phyloP scores from a whole-genome alignment of 2,113 vertebrate genomes.

The Xenus cinereus region DNA sequence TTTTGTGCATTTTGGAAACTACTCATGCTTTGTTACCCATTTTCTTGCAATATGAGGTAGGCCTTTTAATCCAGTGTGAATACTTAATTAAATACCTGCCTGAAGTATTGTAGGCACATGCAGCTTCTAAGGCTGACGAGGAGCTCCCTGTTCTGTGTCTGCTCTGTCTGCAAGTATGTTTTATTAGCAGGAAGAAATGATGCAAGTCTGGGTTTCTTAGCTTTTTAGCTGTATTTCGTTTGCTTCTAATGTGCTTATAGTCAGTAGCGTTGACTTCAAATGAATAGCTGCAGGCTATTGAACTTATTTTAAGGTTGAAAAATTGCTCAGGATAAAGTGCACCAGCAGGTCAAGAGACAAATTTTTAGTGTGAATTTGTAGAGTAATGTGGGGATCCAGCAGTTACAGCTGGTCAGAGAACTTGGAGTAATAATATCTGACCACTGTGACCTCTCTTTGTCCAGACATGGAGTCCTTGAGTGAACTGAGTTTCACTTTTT shows the following conservation, averaged over 20 bases:
- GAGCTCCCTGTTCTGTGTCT: neutral
- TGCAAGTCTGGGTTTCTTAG: neutral
- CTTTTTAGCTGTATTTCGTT: slow-evolving; percentile 15
- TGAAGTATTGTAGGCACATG: neutral
- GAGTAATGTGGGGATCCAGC: neutral
- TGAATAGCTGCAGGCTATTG: neutral
- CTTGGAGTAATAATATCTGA: neutral
- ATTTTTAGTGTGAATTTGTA: neutral
- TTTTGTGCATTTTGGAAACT: neutral
- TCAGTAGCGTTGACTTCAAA: neutral
- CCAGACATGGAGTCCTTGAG: neutral
- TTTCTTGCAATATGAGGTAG: neutral
- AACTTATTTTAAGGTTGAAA: neutral
- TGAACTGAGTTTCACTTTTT: neutral
- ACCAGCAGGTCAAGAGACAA: neutral
- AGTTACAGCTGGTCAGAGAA: neutral
- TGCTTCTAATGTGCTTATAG: neutral
- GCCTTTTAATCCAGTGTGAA: neutral
- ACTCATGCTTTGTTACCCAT: neutral
- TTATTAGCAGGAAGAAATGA: neutral
- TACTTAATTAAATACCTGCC: neutral
- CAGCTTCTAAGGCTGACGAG: neutral
- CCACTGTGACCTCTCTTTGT: neutral
- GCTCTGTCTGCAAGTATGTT: neutral
- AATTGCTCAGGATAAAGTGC: neutral